Base-by-base conservation (phyloP, 2,888 invertebrate genomes). In the Tryphoninae sp. region DNA sequence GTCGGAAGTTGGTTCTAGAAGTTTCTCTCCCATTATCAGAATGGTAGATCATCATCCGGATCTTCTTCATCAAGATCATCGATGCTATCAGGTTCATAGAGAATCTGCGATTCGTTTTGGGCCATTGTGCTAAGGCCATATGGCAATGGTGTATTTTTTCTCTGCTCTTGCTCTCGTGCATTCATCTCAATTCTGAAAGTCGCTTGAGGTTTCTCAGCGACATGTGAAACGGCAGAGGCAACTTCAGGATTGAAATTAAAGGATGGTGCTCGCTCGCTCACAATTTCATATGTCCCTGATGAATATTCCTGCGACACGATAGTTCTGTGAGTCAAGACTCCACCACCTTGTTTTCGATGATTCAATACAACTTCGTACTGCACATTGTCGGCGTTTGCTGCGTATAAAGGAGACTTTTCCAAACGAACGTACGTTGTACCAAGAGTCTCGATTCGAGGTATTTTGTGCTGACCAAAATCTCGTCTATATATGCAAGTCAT, bases 1-100 rank as follows among this genome's bases (percentile, higher is more conserved):
- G 62, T 88, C 87, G 3, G 89, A 75, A 53, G 90, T 33, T 33
- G 33, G 7, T 6, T 33, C 33, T 33, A 33, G 33, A 33, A 33
- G 4, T 33, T 33, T 33, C 87, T 22, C 85, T 84, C 22, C 33
- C 74, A 42, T 33, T 80, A 67, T 92, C 92, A 95, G 87, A 96
- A 94, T 92, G 96, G 95, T 81, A 97, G 93, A 92, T 97, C 97
- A 91, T 97, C 96, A 93, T 97, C 97, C 1, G 97, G 97, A 92
- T 97, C 96, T 92, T 97, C 97, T 88, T 96, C 96, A 88, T 97
- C 97, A 93, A 96, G 95, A 90, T 97, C 97, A 91, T 97, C 97
- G 1, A 94, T 93, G 73, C 94, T 95, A 92, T 97, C 97, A 9
- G 96, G 95, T 84, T 95, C 94, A 88, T 97, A 97, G 85, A 95